These are phyloP conservation scores for Elmis aenea DNA, from an alignment of 2,888 invertebrate species.

Conservation along the genomic window DNA sequence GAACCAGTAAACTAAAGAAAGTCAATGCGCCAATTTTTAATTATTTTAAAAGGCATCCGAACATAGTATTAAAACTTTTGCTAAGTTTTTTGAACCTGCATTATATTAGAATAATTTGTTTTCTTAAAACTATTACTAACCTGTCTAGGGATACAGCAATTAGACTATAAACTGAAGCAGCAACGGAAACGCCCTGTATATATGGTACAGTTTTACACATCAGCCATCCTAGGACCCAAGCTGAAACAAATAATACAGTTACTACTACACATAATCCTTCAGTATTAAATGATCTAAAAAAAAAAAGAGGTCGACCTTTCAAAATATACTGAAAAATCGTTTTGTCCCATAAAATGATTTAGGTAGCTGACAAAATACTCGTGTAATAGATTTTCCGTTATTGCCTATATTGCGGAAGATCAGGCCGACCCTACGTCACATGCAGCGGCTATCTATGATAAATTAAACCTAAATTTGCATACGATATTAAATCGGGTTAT, in stretches of 20 bases:
- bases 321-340: too few relatives aligned
- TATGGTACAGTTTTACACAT: constrained; percentile 97
- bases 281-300: too few relatives aligned
- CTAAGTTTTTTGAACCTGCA: too few relatives aligned
- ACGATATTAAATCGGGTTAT: constrained; percentile 13
- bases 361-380: constrained; percentile 14
- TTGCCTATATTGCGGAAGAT: constrained; percentile 17
- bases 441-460: constrained; percentile 15
- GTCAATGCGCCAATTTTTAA: too few relatives aligned
- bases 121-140: too few relatives aligned
- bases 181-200: constrained; percentile 91
- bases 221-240: constrained; percentile 91
- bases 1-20: too few relatives aligned
- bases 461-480: constrained; percentile 20
- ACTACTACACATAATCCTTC: too few relatives aligned
- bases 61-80: too few relatives aligned
- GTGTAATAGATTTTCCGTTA: constrained; percentile 16
- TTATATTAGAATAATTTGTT: too few relatives aligned
- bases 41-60: too few relatives aligned
- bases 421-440: constrained; percentile 13
- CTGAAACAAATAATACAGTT: constrained; percentile 53
- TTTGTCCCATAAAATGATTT: too few relatives aligned
- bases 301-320: too few relatives aligned
- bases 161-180: constrained; percentile 92
- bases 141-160: constrained; percentile 93